Conservation (phyloP, 2,888 invertebrate species). For the Rhamphomyia laevipes region DNA sequence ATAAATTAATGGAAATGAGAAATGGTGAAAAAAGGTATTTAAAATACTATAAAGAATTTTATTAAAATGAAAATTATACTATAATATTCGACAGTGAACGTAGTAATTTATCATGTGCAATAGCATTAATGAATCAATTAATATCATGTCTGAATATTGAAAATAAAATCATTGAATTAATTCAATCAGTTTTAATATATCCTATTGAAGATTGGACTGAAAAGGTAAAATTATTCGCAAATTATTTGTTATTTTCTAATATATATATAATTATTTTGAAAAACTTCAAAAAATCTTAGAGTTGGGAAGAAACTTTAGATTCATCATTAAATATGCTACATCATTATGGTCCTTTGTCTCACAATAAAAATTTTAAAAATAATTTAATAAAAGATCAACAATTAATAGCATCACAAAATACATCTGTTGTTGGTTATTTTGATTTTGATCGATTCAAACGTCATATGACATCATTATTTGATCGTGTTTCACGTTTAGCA, state of each 20-base stretch:
- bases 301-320: conserved; percentile 36
- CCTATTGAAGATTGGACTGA: conserved; percentile 36
- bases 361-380: conserved; percentile 6
- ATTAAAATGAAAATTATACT: not conserved
- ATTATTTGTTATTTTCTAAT: not conserved
- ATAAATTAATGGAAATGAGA: conserved; percentile 31
- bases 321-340: conserved; percentile 35
- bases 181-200: conserved; percentile 25
- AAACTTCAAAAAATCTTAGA: conserved; percentile 19
- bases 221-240: conserved; percentile 18
- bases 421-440: conserved; percentile 17
- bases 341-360: conserved; percentile 19
- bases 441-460: conserved; percentile 31
- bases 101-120: conserved; percentile 29
- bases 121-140: conserved; percentile 27
- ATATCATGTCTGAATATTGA: conserved; percentile 29
- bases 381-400: no score
- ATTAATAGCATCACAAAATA: conserved; percentile 9
- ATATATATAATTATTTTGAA: not conserved
- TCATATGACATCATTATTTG: conserved; percentile 30
- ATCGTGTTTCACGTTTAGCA: conserved; percentile 29
- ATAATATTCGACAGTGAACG: conserved; percentile 23
- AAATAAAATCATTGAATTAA: conserved; percentile 26
- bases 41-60: not conserved
- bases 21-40: conserved; percentile 28